Base-by-base conservation (phyloP, 1,140 invertebrate species). In the Drosophila funebris region DNA sequence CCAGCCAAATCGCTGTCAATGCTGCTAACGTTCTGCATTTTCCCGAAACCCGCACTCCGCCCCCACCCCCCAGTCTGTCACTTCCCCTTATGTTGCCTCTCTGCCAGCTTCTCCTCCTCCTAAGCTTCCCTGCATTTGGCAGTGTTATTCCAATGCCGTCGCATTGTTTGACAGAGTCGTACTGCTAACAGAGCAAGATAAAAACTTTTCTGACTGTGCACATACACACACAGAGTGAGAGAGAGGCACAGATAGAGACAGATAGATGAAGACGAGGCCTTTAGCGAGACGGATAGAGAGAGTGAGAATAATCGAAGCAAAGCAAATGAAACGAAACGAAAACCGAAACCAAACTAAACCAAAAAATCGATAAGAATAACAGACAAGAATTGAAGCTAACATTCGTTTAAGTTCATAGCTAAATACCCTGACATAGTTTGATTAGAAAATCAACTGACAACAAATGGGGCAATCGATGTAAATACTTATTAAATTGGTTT, bases 321-420 rank as follows among this genome's bases (percentile, higher is more conserved):
- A 62, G 13, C 29, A 63, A 70, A 63, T 11, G 46, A 36, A 57
- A 62, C 70, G 58, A 56, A 57, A 64, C 75, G 61, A 64, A 58
- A 76, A 58, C 63, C 61, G 64, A 80, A 73, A 69, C 54, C 63
- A 70, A 80, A 69, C 62, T 50, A 61, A 68, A 87, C 73, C 73
- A 61, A 82, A 85, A 85, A 85, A 85, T 85, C 81, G 81, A 85
- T 85, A 85, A 75, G 70, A 85, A 81, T 66, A 82, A 78, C 78
- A 63, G 46, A 60, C 80, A 48, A 60, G 73, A 76, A 67, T 46
- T 48, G 22, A 33, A 66, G 43, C 27, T 16, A 53, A 64, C 43
- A 56, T 63, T 22, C 11, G 18, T 11, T 31, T 14, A 48, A 39
- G 60, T 27, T 63, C 61, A 57, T 71, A 64, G 41, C 41, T 36